Evolutionary conservation across 2,888 invertebrate species (phyloP), one percentile per base, ranked within the genome.

Genomic region (Camponotus fellah): DNA sequence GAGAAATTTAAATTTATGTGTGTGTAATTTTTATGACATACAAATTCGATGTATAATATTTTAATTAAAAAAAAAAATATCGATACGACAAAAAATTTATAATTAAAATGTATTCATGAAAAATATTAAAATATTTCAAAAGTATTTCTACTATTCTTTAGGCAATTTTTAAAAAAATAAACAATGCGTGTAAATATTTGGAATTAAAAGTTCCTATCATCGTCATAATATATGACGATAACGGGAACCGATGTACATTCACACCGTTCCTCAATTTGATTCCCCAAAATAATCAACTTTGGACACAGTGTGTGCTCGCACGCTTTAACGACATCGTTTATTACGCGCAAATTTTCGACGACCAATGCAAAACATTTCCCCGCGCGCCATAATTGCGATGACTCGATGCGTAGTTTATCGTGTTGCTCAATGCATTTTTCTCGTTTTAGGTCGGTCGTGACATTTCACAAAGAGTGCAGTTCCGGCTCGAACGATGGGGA

Each of bases 381-480:
- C 79, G 65, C 79, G 86, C 56, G 12, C 37, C 77, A 65, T 56
- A 49, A 81, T 74, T 76, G 68, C 82, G 37, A 82, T 46, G 53
- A 79, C 40, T 82, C 79, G 65, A 77, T 72, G 74, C 49, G 34
- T 40, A 46, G 68, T 74, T 77, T 40, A 58, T 88, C 86, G 84
- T 87, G 88, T 89, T 82, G 88, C 84, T 79, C 88, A 85, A 89
- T 88, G 89, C 86, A 82, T 82, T 91, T 87, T 88, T 87, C 84
- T 85, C 84, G 77, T 88, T 91, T 91, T 84, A 85, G 87, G 83
- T 89, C 89, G 87, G 74, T 87, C 79, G 82, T 90, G 89, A 89
- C 87, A 85, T 86, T 91, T 89, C 87, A 83, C 91, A 89, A 91
- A 90, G 88, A 85, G 87, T 85, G 79, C 75, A 85, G 86, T 71